phyloP scores from a whole-genome alignment of 2,888 invertebrate species.

The Brenthis hecate region DNA sequence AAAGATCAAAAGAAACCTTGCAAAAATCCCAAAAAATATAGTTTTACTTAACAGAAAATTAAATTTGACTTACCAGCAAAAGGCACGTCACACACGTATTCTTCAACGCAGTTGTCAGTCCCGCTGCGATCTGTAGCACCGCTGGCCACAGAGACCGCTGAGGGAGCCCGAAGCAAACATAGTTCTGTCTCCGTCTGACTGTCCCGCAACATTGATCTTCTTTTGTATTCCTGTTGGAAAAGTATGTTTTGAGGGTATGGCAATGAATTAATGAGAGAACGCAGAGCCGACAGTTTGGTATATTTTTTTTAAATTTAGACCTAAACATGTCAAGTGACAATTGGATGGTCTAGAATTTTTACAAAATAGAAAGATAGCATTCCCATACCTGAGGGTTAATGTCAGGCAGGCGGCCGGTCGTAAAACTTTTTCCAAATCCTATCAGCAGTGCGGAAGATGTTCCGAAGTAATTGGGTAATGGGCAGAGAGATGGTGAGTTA shows the following conservation, averaged over 20 bases:
- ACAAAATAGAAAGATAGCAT: no score
- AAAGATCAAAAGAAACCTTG: not conserved
- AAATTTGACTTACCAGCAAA: slow-evolving; percentile 88
- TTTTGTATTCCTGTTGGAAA: slow-evolving; percentile 89
- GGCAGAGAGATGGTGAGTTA: no score
- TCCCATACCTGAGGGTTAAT: no score
- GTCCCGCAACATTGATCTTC: slow-evolving; percentile 87
- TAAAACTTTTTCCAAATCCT: no score
- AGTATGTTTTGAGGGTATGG: not conserved
- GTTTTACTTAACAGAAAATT: not conserved
- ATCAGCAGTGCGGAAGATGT: no score
- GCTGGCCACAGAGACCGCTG: slow-evolving; percentile 88
- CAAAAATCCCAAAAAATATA: not conserved
- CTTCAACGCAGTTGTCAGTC: slow-evolving; percentile 91
- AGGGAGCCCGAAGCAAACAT: slow-evolving; percentile 89
- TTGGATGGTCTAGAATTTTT: no score
- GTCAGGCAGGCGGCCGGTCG: no score
- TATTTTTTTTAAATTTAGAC: no score
- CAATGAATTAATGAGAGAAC: not conserved
- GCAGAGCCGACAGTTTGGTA: no score
- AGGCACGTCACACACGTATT: slow-evolving; percentile 92
- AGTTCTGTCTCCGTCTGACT: slow-evolving; percentile 93
- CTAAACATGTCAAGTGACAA: no score
- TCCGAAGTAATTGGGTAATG: no score
- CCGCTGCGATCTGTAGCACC: slow-evolving; percentile 91